Base-by-base conservation (phyloP, 2,888 invertebrate genomes). In the Drosophila histrio region DNA sequence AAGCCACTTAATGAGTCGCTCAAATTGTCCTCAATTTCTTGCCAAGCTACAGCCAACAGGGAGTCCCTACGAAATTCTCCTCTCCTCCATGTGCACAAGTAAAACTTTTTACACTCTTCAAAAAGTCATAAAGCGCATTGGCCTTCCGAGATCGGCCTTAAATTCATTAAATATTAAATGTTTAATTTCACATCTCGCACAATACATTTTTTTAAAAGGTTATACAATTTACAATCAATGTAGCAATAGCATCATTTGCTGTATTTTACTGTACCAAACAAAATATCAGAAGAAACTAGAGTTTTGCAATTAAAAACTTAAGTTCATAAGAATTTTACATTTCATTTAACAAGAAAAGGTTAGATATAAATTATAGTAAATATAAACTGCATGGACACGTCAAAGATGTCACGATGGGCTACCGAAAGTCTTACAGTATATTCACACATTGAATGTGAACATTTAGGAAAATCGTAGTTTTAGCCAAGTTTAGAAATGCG, bases 1-100 rank as follows among this genome's bases (percentile, higher is more conserved):
- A 43, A 73, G 77, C 66, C 66, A 77, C 77, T 76, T 77, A 73
- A 69, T 66, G 59, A 63, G 38, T 64, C 58, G 46, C 60, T 69
- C 21, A 69, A 77, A 77, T 61, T 72, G 72, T 61, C 50, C 77
- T 65, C 73, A 50, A 65, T 60, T 69, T 54, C 56, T 58, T 54
- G 57, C 59, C 50, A 36, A 54, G 56, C 24, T 43, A 43, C 56
- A 39, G 57, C 62, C 64, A 52, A 53, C 34, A 19, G 61, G 53
- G 17, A 24, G 15, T 47, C 38, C 5, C 21, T 6, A 17, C n/a
- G 7, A 15, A 13, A 4, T 11, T 9, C 4, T 3, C 19, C 15
- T 28, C 15, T 9, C 32, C 11, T 19, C 15, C 32, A 9, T 22
- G 9, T 44, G 30, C 22, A 24, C 36, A 13, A 28, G 11, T 67